Evolutionary conservation across 1,140 invertebrate genomes (phyloP).

Genomic region (Drosophila bocqueti): DNA sequence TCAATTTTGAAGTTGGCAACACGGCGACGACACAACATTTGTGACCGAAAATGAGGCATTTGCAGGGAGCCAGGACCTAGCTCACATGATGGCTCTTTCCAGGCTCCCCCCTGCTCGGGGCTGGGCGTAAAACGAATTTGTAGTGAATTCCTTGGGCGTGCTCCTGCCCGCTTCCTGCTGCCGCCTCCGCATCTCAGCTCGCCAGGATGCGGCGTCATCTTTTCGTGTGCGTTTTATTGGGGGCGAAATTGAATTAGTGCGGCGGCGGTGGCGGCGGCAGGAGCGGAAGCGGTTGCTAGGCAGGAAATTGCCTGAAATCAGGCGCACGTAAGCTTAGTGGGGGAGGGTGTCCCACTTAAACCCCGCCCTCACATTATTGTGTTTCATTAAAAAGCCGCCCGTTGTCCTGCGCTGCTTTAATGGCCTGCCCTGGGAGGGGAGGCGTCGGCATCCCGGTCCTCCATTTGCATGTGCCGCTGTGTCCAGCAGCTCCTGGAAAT

Average conservation of each 20-base stretch:
- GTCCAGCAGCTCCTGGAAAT: constrained; percentile 48
- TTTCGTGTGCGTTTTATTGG: constrained; percentile 75
- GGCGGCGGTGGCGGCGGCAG: constrained; percentile 38
- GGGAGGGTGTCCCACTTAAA: constrained; percentile 17
- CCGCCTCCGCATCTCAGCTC: background rate
- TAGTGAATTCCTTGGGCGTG: constrained; percentile 63
- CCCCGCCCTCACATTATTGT: constrained; percentile 18
- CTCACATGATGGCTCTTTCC: constrained; percentile 33
- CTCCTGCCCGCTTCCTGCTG: background rate
- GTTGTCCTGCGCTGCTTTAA: constrained; percentile 49
- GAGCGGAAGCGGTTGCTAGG: constrained; percentile 81
- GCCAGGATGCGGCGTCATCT: constrained; percentile 57
- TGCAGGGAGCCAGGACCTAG: constrained; percentile 23
- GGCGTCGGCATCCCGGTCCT: constrained; percentile 17
- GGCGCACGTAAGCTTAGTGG: constrained; percentile 65
- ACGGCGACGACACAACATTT: constrained; percentile 54
- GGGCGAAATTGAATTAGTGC: constrained; percentile 78
- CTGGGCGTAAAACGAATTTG: constrained; percentile 72
- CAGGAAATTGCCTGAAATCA: constrained; percentile 81
- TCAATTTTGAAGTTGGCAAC: constrained; percentile 76
- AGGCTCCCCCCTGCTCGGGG: background rate
- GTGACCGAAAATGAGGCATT: constrained; percentile 62
- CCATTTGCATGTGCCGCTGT: constrained; percentile 61
- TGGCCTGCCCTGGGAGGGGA: constrained; percentile 1
- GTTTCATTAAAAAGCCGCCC: constrained; percentile 72